Evolutionary conservation across 1,140 invertebrate genomes (phyloP).

Genomic region (Dufourea novaeangliae): DNA sequence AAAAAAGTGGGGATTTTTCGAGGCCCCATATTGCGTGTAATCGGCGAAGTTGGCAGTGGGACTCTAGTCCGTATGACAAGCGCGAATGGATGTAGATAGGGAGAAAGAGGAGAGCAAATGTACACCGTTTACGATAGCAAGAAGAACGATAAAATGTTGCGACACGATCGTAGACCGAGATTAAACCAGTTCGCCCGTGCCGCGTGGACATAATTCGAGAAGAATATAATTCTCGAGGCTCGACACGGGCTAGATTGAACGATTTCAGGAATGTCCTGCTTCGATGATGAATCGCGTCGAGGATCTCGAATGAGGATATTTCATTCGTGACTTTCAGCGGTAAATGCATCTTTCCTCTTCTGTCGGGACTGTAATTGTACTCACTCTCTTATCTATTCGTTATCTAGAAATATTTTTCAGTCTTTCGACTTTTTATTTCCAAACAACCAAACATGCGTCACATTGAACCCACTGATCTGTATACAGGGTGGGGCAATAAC

Average conservation of each 20-base stretch:
- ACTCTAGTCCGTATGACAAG: conserved; percentile 26
- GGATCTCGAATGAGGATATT: background rate
- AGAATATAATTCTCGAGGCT: conserved; percentile 25
- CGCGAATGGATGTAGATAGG: background rate
- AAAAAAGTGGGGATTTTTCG: background rate
- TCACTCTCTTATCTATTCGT: background rate
- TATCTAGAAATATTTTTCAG: too few relatives aligned
- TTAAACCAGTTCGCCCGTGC: conserved; percentile 28
- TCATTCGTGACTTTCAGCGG: background rate
- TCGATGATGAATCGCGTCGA: background rate
- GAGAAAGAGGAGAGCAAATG: conserved; percentile 4
- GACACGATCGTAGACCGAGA: conserved; percentile 33
- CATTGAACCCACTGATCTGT: too few relatives aligned
- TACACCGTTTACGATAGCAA: conserved; percentile 27
- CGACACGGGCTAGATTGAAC: conserved; percentile 6
- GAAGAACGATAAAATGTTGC: conserved; percentile 44
- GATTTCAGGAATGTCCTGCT: conserved; percentile 6
- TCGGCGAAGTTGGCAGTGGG: conserved; percentile 17
- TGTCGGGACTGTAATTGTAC: background rate
- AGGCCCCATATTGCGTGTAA: background rate
- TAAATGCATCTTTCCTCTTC: background rate
- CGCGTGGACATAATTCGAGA: conserved; percentile 25
- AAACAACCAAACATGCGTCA: too few relatives aligned
- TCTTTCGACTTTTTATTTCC: too few relatives aligned
- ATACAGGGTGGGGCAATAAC: too few relatives aligned